These are phyloP conservation scores for Endomychus coccineus DNA, from an alignment of 2,888 invertebrate species.

Conservation along the genomic window DNA sequence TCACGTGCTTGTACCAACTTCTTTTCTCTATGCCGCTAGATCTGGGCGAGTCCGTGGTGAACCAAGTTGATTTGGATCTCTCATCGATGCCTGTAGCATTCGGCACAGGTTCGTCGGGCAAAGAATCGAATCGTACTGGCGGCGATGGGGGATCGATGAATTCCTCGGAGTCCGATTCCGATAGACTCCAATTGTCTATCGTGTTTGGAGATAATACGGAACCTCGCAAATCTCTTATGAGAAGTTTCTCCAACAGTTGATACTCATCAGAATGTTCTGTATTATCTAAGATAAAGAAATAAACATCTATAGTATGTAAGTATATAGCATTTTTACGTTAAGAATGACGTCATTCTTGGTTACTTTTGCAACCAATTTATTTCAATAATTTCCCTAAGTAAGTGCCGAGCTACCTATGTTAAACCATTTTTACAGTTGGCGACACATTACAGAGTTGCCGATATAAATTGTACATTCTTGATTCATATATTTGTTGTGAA, in stretches of 20 bases:
- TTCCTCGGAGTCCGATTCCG: constrained; percentile 45
- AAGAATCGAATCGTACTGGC: constrained; percentile 58
- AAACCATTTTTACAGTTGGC: no score
- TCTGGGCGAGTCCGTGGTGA: constrained; percentile 17
- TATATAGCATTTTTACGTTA: no score
- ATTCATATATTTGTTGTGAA: no score
- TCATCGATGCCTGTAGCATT: constrained; percentile 10
- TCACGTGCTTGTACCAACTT: constrained; percentile 41
- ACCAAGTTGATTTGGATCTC: constrained; percentile 31
- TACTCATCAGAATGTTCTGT: constrained; percentile 12
- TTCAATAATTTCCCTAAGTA: no score
- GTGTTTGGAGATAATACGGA: constrained; percentile 46
- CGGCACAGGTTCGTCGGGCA: constrained; percentile 44
- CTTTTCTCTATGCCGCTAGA: constrained; percentile 27
- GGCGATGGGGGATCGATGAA: constrained; percentile 49
- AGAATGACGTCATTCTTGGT: no score
- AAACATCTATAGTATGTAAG: no score
- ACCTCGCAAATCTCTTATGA: constrained; percentile 63
- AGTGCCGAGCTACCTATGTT: no score
- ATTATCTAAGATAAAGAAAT: no score
- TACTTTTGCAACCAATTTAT: no score
- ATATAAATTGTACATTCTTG: no score
- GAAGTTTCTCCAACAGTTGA: constrained; percentile 54
- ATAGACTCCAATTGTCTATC: constrained; percentile 45
- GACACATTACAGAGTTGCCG: no score